Percentiles rank a stretch among this genome's conserved stretches.
Conservation (phyloP, 2,797 vertebrate genomes). For the Rhinatrema bivittatum region DNA sequence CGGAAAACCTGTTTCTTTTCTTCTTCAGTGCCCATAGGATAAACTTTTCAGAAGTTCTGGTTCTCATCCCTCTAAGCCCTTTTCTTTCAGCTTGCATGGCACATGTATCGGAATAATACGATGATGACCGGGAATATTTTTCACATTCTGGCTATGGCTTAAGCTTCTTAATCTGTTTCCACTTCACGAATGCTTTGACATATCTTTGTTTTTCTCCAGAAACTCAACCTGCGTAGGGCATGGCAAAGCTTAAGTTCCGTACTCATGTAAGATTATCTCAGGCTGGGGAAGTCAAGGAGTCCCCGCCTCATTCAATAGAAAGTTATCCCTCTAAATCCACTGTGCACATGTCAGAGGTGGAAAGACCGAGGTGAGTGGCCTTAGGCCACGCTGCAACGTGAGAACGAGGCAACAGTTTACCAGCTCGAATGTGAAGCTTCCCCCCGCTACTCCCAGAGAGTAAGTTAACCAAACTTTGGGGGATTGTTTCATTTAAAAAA, state of each 20-base stretch:
- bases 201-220: slow-evolving; percentile 23
- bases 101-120: slow-evolving; percentile 37
- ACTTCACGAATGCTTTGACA: slow-evolving; percentile 19
- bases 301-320: slow-evolving; percentile 22
- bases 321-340: slow-evolving; percentile 25
- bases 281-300: slow-evolving; percentile 9
- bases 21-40: too few species aligned
- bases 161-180: slow-evolving; percentile 48
- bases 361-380: too few species aligned
- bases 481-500: too few species aligned
- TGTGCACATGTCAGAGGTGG: slow-evolving; percentile 36
- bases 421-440: too few species aligned
- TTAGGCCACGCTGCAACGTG: too few species aligned
- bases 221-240: slow-evolving; percentile 10
- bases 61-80: too few species aligned
- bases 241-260: slow-evolving; percentile 15
- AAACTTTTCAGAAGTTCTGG: too few species aligned
- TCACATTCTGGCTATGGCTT: slow-evolving; percentile 41
- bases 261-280: slow-evolving; percentile 30
- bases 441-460: too few species aligned
- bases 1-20: too few species aligned
- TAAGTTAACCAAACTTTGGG: too few species aligned
- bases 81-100: too few species aligned
- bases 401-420: too few species aligned
- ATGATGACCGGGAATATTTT: slow-evolving; percentile 39